phyloP scores from a whole-genome alignment of 2,888 invertebrate genomes.

The Beris morrisii region DNA sequence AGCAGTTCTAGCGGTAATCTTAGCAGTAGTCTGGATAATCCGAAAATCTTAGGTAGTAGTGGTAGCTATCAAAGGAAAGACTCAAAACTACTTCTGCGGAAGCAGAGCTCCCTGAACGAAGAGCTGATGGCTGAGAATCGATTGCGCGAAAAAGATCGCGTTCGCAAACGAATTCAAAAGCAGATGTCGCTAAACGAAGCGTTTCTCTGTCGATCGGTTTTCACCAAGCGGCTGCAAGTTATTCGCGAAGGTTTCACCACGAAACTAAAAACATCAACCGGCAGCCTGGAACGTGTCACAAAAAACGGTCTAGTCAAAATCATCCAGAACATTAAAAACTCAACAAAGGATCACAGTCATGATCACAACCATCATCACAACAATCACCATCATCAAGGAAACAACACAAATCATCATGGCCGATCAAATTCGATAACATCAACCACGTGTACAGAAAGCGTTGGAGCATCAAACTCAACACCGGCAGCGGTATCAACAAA shows the following conservation, averaged over 20 bases:
- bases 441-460: slow-evolving; percentile 17
- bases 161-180: slow-evolving; percentile 82
- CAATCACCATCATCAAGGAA: slow-evolving; percentile 35
- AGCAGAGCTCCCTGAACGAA: slow-evolving; percentile 87
- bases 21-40: slow-evolving; percentile 42
- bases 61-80: slow-evolving; percentile 38
- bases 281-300: slow-evolving; percentile 80
- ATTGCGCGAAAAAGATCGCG: slow-evolving; percentile 77
- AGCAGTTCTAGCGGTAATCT: slow-evolving; percentile 47
- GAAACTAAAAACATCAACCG: slow-evolving; percentile 80
- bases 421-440: slow-evolving; percentile 25
- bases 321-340: slow-evolving; percentile 76
- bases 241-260: slow-evolving; percentile 73
- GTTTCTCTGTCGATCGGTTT: slow-evolving; percentile 64
- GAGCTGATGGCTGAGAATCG: slow-evolving; percentile 87
- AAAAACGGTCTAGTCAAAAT: slow-evolving; percentile 81
- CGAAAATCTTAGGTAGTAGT: slow-evolving; percentile 16
- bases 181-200: slow-evolving; percentile 89
- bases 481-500: slow-evolving; percentile 28
- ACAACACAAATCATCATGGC: not conserved
- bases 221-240: slow-evolving; percentile 54
- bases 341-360: slow-evolving; percentile 37
- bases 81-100: slow-evolving; percentile 54
- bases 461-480: not conserved
- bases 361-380: slow-evolving; percentile 35